Conservation (phyloP, 2,797 vertebrate genomes). For the Chlorospingus flavigularis region DNA sequence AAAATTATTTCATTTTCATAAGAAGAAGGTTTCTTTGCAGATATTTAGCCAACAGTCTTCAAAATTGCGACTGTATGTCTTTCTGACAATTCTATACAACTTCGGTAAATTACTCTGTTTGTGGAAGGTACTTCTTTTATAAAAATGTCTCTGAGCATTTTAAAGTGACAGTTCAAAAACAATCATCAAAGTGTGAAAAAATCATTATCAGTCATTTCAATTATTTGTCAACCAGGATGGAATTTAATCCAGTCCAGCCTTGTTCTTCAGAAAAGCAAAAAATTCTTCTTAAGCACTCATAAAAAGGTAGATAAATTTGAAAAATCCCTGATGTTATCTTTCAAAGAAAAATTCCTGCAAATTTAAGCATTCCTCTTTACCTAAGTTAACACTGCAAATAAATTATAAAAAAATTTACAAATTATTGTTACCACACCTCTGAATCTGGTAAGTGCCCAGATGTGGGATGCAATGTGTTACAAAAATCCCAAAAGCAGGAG, state of each 20-base stretch:
- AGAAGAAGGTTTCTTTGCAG: background rate
- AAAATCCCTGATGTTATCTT: background rate
- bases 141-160: background rate
- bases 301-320: background rate
- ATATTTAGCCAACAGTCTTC: background rate
- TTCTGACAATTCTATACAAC: background rate
- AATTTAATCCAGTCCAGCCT: background rate
- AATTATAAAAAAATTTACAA: background rate
- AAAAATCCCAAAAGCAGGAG: background rate
- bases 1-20: background rate
- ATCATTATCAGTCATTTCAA: background rate
- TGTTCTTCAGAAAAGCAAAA: background rate
- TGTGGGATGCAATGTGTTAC: background rate
- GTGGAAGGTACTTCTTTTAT: background rate
- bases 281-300: background rate
- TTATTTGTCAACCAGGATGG: background rate
- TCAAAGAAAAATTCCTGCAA: background rate
- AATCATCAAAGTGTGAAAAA: background rate
- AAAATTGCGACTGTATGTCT: background rate
- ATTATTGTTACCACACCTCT: background rate
- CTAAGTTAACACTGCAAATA: background rate
- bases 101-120: background rate
- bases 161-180: background rate
- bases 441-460: background rate
- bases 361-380: background rate